Conservation (phyloP, 2,113 vertebrate genomes). For the Ammodytes dubius region DNA sequence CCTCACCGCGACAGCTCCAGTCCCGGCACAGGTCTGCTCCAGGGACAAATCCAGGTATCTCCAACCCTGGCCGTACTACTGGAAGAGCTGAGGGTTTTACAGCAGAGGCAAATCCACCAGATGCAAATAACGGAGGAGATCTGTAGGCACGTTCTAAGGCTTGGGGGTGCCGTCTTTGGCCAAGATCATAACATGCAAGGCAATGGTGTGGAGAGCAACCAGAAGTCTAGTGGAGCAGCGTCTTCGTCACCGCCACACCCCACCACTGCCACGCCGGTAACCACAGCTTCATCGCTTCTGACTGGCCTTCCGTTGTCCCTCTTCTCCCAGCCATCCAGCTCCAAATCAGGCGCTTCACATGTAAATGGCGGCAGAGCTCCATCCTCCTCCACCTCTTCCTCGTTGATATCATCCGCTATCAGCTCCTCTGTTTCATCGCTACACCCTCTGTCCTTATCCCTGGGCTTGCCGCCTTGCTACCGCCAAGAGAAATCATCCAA, state of each 20-base stretch:
- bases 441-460: conserved; percentile 82
- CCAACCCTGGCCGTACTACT: conserved; percentile 88
- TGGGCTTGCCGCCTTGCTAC: conserved; percentile 84
- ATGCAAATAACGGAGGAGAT: conserved; percentile 97
- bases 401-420: conserved; percentile 66
- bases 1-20: conserved; percentile 77
- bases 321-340: conserved; percentile 73
- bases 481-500: conserved; percentile 88
- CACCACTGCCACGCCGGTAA: conserved; percentile 62
- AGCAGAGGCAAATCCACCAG: conserved; percentile 94
- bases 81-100: conserved; percentile 91
- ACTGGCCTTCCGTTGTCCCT: conserved; percentile 78
- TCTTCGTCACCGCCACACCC: conserved; percentile 78
- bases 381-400: conserved; percentile 69
- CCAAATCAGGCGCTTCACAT: conserved; percentile 76
- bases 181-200: conserved; percentile 80
- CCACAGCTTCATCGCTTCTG: conserved; percentile 70
- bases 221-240: conserved; percentile 58
- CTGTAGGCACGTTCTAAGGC: conserved; percentile 90
- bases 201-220: conserved; percentile 58
- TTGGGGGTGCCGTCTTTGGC: conserved; percentile 86
- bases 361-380: conserved; percentile 67
- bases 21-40: conserved; percentile 79
- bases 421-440: conserved; percentile 78
- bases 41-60: conserved; percentile 74